Base-by-base conservation (phyloP, 1,140 invertebrate species). In the Drosophila athabasca region DNA sequence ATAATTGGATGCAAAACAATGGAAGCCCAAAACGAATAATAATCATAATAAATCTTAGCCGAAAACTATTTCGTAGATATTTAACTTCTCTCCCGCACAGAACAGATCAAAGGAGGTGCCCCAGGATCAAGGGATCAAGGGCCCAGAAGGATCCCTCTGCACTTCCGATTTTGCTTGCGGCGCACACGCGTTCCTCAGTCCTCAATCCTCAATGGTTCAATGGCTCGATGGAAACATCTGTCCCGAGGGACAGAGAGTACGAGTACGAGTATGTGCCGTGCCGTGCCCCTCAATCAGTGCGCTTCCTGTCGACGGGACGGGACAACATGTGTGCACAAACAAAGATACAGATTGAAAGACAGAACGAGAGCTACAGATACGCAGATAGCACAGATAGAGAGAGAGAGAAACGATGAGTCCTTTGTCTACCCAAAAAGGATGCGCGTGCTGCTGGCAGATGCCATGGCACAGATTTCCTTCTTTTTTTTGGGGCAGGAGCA, bases 261-360 rank as follows among this genome's bases (percentile, higher is more conserved):
- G 29, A 9, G 7, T 2, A 7, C 26, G 31, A 31, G 31, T 31
- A 8, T 39, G 8, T 39, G 1, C 17, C 17, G 31, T 35, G 31
- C 31, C 31, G 9, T 85, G 81, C 82, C 79, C 74, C 82, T 85
- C 82, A 85, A 85, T 85, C 82, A 85, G 82, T 85, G 82, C 82
- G 82, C 83, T 87, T 85, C 82, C 82, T 85, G 82, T 73, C 76
- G 35, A 13, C 35, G 53, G 62, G 35, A 13, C 35, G 53, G 62
- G 51, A 50, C 51, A 49, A 71, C 60, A 76, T 85, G 81, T 79
- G 76, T 81, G 80, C 58, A 58, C 57, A 62, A 45, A 54, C 15
- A 41, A 48, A 48, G 39, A 70, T 50, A 59, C 26, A 55, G 55
- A 58, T 45, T 41, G 44, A 43, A 8, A 5, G 39, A 54, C 0